These are phyloP conservation scores for Eupeodes corollae DNA, from an alignment of 1,140 invertebrate species.

Conservation along the genomic window DNA sequence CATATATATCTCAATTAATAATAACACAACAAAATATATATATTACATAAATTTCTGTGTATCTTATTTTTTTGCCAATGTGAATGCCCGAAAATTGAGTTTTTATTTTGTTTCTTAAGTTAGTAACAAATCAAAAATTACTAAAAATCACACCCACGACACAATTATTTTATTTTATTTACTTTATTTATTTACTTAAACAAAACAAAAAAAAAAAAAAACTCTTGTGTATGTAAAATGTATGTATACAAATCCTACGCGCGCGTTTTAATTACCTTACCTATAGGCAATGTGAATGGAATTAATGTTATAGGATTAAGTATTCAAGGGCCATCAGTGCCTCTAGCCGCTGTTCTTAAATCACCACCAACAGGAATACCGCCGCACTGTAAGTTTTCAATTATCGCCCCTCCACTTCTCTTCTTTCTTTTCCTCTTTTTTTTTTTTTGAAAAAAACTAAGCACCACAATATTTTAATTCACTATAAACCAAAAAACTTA, in stretches of 20 bases:
- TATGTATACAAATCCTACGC: not conserved
- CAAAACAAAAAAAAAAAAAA: not conserved
- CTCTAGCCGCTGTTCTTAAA: conserved; percentile 36
- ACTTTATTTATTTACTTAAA: not conserved
- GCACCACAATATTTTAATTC: too few species aligned
- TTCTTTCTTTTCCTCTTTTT: not conserved
- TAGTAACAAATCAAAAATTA: too few species aligned
- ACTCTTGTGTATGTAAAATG: not conserved
- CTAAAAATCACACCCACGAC: too few species aligned
- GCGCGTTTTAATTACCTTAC: not conserved
- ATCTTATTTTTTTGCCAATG: too few species aligned
- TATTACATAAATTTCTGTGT: not conserved
- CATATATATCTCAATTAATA: too few species aligned
- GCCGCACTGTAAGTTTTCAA: conserved; percentile 1
- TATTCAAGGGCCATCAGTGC: conserved; percentile 46
- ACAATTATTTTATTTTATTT: too few species aligned
- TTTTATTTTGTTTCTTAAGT: too few species aligned
- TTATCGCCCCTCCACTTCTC: not conserved
- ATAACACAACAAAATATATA: too few species aligned
- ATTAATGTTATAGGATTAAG: conserved; percentile 58
- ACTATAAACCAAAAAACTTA: too few species aligned
- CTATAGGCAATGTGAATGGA: conserved; percentile 49
- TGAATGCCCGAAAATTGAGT: too few species aligned
- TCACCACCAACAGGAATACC: conserved; percentile 5
- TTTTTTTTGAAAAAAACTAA: not conserved